Percentiles rank a stretch among this genome's conserved stretches.
phyloP scores from a whole-genome alignment of 2,113 vertebrate genomes.

The Pleuronectes platessa region DNA sequence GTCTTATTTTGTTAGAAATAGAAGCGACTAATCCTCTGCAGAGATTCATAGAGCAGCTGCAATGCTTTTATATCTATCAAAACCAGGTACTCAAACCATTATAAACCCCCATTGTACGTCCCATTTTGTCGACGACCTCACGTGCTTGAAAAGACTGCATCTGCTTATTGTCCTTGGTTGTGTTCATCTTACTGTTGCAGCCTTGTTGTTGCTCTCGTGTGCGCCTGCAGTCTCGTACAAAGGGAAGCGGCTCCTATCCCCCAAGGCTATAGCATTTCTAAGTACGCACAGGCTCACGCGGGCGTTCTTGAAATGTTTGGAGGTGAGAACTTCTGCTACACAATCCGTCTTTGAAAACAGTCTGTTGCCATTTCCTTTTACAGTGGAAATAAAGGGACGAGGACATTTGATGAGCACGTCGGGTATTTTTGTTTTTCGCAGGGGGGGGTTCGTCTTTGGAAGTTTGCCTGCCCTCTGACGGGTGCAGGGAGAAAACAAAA shows the following conservation, averaged over 20 bases:
- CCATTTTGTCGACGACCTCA: constrained; percentile 26
- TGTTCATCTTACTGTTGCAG: constrained; percentile 7
- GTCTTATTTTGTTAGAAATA: too few species aligned
- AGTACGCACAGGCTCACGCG: constrained; percentile 11
- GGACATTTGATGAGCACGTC: not conserved
- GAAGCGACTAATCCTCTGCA: not conserved
- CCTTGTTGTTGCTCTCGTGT: constrained; percentile 29
- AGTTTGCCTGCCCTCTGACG: constrained; percentile 26
- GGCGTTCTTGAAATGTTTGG: constrained; percentile 29
- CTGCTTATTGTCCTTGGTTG: constrained; percentile 45
- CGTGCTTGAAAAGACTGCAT: constrained; percentile 7
- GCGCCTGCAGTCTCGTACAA: constrained; percentile 30
- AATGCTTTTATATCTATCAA: not conserved
- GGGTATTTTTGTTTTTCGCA: constrained; percentile 45
- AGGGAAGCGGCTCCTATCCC: constrained; percentile 25
- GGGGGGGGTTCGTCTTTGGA: constrained; percentile 33
- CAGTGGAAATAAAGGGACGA: constrained; percentile 8
- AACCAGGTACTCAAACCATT: constrained; percentile 7
- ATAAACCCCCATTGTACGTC: constrained; percentile 6
- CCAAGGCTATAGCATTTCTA: constrained; percentile 33
- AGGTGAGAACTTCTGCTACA: constrained; percentile 37
- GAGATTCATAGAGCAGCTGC: not conserved
- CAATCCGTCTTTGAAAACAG: constrained; percentile 33
- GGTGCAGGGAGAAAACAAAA: not conserved
- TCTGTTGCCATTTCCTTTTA: constrained; percentile 15